A percentile compares a stretch with the other conserved stretches of the same genome.
These are phyloP conservation scores for Leptodactylus fuscus DNA, from an alignment of 2,113 vertebrate genomes.

Conservation along the genomic window DNA sequence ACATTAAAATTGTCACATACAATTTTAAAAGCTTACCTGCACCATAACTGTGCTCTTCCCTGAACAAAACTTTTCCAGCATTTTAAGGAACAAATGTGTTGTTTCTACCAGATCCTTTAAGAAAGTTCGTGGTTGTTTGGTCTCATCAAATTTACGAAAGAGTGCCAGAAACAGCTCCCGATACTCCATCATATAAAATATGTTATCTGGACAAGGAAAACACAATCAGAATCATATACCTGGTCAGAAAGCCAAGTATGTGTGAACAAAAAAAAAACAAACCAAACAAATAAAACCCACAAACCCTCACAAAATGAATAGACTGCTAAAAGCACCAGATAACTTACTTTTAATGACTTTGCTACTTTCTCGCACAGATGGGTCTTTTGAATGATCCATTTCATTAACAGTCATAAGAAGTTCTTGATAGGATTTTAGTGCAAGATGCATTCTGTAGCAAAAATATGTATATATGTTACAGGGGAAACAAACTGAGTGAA, in stretches of 20 bases:
- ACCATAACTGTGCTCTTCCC: slow-evolving; percentile 82
- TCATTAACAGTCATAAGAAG: slow-evolving; percentile 89
- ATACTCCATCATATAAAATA: slow-evolving; percentile 98
- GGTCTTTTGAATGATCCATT: slow-evolving; percentile 87
- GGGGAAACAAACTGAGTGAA: no score
- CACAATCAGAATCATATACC: background rate
- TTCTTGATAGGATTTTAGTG: slow-evolving; percentile 94
- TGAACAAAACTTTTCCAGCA: slow-evolving; percentile 92
- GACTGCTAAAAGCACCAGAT: background rate
- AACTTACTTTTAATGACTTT: slow-evolving; percentile 91
- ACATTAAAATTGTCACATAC: no score
- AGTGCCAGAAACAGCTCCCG: slow-evolving; percentile 92
- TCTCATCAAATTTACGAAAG: slow-evolving; percentile 90
- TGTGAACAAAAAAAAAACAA: background rate
- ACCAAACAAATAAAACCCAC: background rate
- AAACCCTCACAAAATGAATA: no score
- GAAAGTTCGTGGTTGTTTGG: slow-evolving; percentile 87
- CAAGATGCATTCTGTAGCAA: slow-evolving; percentile 89
- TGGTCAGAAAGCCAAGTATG: background rate
- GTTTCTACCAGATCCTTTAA: slow-evolving; percentile 92
- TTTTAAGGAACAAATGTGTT: slow-evolving; percentile 90
- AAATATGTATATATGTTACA: no score
- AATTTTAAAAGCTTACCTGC: slow-evolving; percentile 87
- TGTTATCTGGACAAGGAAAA: slow-evolving; percentile 79
- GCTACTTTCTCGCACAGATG: slow-evolving; percentile 85